Evolutionary conservation across 2,797 vertebrate genomes (phyloP).

Genomic region (Yasuhikotakia modesta): DNA sequence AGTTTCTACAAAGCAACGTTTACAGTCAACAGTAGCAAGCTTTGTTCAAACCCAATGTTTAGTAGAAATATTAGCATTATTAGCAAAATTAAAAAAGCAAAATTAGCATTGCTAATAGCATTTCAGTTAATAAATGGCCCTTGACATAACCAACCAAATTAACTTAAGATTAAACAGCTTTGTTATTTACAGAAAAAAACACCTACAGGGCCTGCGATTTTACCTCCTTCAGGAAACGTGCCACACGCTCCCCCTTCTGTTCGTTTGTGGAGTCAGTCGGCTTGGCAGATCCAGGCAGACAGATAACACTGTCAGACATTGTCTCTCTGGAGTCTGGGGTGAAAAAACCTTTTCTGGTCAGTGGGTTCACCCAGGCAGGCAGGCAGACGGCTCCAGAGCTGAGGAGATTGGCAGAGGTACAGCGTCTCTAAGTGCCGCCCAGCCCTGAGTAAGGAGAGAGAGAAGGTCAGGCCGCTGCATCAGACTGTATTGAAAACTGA

Average conservation of each 20-base stretch:
- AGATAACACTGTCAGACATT: conserved; percentile 66
- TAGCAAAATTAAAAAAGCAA: too few species aligned
- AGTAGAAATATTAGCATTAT: too few species aligned
- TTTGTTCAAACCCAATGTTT: too few species aligned
- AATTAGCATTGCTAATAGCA: too few species aligned
- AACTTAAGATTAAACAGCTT: too few species aligned
- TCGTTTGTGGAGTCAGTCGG: conserved; percentile 48
- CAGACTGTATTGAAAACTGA: conserved; percentile 1
- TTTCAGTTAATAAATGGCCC: too few species aligned
- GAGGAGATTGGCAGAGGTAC: conserved; percentile 40
- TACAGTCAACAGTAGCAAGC: too few species aligned
- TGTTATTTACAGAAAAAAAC: too few species aligned
- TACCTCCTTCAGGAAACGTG: too few species aligned
- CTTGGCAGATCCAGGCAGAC: conserved; percentile 63
- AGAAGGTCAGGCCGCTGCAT: conserved; percentile 42
- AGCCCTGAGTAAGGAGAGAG: conserved; percentile 50
- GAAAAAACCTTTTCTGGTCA: conserved; percentile 74
- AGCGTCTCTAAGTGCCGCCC: conserved; percentile 56
- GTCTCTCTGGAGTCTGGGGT: conserved; percentile 62
- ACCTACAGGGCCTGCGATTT: not conserved
- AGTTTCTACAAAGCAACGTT: too few species aligned
- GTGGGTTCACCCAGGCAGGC: conserved; percentile 73
- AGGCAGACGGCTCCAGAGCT: conserved; percentile 33
- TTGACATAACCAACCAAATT: too few species aligned
- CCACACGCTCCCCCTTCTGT: conserved; percentile 2